These are phyloP conservation scores for Oenanthe oenanthe DNA, from an alignment of 2,113 vertebrate genomes.

Conservation along the genomic window DNA sequence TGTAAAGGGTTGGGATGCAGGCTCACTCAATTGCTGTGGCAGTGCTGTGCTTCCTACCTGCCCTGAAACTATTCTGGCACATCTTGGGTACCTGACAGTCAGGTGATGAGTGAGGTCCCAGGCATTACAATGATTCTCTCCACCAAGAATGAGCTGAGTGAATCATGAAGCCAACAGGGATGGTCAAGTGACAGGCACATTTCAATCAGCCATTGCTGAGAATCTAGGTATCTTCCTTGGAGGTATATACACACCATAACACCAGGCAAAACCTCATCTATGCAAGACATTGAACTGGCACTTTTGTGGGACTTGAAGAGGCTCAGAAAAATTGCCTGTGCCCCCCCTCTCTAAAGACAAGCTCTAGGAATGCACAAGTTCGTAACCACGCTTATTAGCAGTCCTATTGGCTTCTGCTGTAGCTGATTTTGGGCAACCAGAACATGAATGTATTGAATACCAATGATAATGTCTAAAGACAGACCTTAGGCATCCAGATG, in stretches of 20 bases:
- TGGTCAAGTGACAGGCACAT: not conserved
- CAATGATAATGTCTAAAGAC: not conserved
- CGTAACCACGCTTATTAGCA: not conserved
- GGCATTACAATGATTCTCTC: fast-evolving
- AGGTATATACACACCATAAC: not conserved
- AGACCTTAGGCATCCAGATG: not conserved
- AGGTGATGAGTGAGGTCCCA: not conserved
- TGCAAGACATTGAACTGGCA: not conserved
- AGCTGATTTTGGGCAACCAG: not conserved
- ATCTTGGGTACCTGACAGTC: not conserved
- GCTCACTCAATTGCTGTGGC: not conserved
- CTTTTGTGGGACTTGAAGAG: not conserved
- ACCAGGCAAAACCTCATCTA: not conserved
- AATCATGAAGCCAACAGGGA: not conserved
- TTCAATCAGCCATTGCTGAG: not conserved
- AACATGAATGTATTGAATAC: not conserved
- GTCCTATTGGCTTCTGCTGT: fast-evolving
- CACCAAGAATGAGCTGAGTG: not conserved
- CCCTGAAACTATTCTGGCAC: not conserved
- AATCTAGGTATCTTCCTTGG: not conserved
- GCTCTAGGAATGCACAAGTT: not conserved
- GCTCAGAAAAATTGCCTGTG: not conserved
- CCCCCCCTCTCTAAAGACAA: not conserved
- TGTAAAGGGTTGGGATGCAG: not conserved
- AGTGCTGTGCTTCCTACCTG: not conserved